phyloP scores from a whole-genome alignment of 2,113 vertebrate species.

The Chlorodrepanis virens region DNA sequence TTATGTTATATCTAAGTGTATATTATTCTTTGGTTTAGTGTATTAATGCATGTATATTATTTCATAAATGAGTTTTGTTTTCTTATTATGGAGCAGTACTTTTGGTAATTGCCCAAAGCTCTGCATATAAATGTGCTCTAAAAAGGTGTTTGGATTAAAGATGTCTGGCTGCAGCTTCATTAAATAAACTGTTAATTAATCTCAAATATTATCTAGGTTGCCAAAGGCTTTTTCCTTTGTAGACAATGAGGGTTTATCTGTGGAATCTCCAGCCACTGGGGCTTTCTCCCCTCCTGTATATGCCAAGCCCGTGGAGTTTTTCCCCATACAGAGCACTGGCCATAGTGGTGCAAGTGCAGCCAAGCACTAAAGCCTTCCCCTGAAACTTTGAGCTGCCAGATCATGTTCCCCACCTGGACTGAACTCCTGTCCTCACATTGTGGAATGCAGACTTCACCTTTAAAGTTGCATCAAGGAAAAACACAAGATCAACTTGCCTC shows the following conservation, averaged over 20 bases:
- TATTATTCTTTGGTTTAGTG: conserved; percentile 24
- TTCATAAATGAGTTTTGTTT: conserved; percentile 35
- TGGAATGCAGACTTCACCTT: not conserved
- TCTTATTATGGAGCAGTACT: conserved; percentile 10
- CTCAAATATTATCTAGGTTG: conserved; percentile 19
- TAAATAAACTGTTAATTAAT: conserved; percentile 57
- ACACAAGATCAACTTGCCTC: not conserved
- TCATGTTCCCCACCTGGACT: not conserved
- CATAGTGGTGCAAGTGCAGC: not conserved
- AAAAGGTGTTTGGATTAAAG: conserved; percentile 50
- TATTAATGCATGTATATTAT: conserved; percentile 22
- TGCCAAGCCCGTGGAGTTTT: not conserved
- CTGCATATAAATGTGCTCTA: conserved; percentile 4
- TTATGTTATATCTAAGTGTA: conserved; percentile 32
- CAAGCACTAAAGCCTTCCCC: not conserved
- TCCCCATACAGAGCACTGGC: not conserved
- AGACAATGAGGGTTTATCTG: conserved; percentile 11
- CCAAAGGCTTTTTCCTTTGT: conserved; percentile 11
- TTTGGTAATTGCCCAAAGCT: not conserved
- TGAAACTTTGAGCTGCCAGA: not conserved
- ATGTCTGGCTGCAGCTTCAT: conserved; percentile 27
- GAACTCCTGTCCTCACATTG: not conserved
- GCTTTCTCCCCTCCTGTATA: not conserved
- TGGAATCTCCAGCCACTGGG: conserved; percentile 1
- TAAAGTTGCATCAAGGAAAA: not conserved